Evolutionary conservation across 2,797 vertebrate species (phyloP).

Genomic region (Zalophus californianus): DNA sequence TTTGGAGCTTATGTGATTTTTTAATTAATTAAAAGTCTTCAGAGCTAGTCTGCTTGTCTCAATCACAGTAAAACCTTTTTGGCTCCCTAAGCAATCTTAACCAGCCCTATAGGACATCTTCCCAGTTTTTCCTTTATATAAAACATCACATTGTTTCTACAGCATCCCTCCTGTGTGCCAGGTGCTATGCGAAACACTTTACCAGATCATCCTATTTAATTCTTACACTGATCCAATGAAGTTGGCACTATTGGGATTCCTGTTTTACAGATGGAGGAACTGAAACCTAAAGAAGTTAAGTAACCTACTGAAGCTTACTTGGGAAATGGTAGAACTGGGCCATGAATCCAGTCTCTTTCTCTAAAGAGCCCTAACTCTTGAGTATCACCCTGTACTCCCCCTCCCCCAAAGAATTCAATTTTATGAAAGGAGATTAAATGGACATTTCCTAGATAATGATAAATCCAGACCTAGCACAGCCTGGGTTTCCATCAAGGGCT

Average conservation of each 20-base stretch:
- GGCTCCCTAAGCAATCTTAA: slow-evolving; percentile 11
- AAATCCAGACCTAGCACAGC: not conserved
- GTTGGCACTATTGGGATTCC: not conserved
- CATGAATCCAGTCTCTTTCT: slow-evolving; percentile 23
- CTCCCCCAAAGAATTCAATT: not conserved
- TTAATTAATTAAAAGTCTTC: slow-evolving; percentile 34
- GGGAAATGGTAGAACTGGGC: not conserved
- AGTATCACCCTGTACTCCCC: not conserved
- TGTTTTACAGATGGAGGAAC: slow-evolving; percentile 26
- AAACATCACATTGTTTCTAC: not conserved
- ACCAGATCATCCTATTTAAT: not conserved
- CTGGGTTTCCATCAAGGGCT: not conserved
- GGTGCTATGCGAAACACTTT: not conserved
- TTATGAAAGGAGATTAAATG: slow-evolving; percentile 25
- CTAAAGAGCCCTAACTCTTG: not conserved
- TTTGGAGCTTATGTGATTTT: not conserved
- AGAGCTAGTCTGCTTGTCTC: not conserved
- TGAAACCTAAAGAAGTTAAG: not conserved
- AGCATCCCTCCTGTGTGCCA: not conserved
- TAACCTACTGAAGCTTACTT: not conserved
- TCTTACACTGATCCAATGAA: not conserved
- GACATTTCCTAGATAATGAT: not conserved
- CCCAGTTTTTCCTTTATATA: slow-evolving; percentile 1
- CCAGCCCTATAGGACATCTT: not conserved
- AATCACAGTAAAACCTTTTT: not conserved